Base-by-base conservation (phyloP, 2,113 vertebrate genomes). In the Cettia cetti region DNA sequence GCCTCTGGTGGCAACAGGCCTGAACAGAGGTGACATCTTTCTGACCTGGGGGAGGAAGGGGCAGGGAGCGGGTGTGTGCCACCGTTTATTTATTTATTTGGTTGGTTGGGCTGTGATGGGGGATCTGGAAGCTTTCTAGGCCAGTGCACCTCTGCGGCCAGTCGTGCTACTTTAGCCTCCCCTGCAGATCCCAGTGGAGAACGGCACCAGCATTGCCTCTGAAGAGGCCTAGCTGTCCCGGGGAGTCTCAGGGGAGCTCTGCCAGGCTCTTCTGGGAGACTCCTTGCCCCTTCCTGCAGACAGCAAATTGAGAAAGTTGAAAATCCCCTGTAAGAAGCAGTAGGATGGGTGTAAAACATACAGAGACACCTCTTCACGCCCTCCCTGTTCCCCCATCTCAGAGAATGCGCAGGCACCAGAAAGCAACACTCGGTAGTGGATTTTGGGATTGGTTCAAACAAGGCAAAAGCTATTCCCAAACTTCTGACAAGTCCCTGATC, bases 111-210 rank as follows among this genome's bases (percentile, higher is more conserved):
- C 82, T 82, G 68, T 3, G 4, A 31, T 90, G 37, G 60, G 74
- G 59, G 53, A 96, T 82, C 79, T 65, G 65, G 72, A 89, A 94
- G 60, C 61, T 92, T 95, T 91, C 86, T 87, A 90, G 90, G 90
- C 86, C 94, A 65, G 69, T 33, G 83, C 81, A 93, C 78, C 89
- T 92, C 90, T 77, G 82, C 0, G 35, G 69, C 84, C 95, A 93
- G 95, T 78, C 91, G 0, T 5, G 94, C 93, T 94, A 44, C 96
- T 95, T 96, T 84, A 96, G 96, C 95, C 95, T 97, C 95, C 96
- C 95, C 95, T 97, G 96, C 96, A 97, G 95, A 95, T 97, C 95
- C 92, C 82, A 57, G 52, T 1, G 27, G 89, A 97, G 95, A 97
- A 97, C 91, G 93, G 93, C 93, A 95, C 76, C 39, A 1, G 83